Conservation (phyloP, 2,113 vertebrate genomes). For the Mustelus asterias region DNA sequence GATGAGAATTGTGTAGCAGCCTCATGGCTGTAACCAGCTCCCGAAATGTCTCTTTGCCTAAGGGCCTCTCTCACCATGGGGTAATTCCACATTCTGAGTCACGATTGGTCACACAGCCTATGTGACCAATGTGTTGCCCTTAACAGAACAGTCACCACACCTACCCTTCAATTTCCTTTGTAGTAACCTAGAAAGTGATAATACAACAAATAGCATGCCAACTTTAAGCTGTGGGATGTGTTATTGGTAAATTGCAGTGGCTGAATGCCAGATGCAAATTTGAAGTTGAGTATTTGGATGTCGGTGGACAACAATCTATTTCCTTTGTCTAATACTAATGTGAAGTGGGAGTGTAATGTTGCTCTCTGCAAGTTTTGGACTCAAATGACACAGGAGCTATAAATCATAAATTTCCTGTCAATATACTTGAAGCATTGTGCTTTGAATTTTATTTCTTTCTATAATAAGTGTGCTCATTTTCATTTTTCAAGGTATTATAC, state of each 20-base stretch:
- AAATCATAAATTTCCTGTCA: background rate
- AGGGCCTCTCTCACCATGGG: no score
- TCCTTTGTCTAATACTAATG: background rate
- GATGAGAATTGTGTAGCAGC: no score
- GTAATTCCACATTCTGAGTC: no score
- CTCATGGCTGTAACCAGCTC: no score
- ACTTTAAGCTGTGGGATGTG: background rate
- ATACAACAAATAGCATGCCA: background rate
- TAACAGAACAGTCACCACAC: no score
- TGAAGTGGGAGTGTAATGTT: background rate
- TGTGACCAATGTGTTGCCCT: no score
- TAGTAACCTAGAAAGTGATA: background rate
- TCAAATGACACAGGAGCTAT: background rate
- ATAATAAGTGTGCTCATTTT: background rate
- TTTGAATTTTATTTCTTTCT: background rate
- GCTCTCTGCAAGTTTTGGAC: background rate
- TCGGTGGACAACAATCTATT: background rate
- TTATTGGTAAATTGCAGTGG: background rate
- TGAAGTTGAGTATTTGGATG: background rate
- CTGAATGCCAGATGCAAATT: background rate
- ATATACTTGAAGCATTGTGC: background rate
- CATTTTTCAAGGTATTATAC: background rate
- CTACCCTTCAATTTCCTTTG: background rate
- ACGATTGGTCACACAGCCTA: no score
- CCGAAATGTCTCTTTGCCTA: no score